phyloP scores from a whole-genome alignment of 2,888 invertebrate genomes.

The Orthosia cruda region DNA sequence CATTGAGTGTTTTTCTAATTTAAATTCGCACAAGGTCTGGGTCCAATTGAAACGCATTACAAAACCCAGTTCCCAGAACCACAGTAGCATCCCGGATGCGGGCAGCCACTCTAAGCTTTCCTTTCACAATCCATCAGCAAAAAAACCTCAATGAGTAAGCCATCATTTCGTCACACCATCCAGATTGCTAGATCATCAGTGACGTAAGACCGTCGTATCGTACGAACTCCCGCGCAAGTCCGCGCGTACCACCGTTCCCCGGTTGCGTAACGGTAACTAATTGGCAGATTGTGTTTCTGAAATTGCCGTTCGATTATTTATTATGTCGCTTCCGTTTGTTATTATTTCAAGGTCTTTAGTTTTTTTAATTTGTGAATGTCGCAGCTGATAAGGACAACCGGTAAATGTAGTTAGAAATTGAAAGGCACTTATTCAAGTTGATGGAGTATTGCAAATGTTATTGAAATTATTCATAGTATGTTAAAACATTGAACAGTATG shows the following conservation, averaged over 20 bases:
- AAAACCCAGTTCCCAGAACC: conserved; percentile 25
- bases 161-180: conserved; percentile 49
- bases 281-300: conserved; percentile 62
- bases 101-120: not conserved
- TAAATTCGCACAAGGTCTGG: conserved; percentile 27
- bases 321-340: conserved; percentile 60
- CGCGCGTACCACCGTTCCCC: conserved; percentile 43
- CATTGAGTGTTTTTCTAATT: conserved; percentile 3
- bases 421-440: conserved; percentile 20
- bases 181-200: conserved; percentile 56
- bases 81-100: conserved; percentile 37
- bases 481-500: conserved; percentile 23
- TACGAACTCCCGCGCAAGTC: conserved; percentile 54
- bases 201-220: conserved; percentile 50
- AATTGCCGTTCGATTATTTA: conserved; percentile 57
- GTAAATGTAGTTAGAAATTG: conserved; percentile 32
- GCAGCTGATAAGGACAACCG: conserved; percentile 41
- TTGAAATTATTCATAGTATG: conserved; percentile 40
- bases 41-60: conserved; percentile 2
- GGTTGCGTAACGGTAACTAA: conserved; percentile 67
- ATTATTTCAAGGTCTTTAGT: conserved; percentile 54
- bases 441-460: conserved; percentile 20
- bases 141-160: conserved; percentile 48
- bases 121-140: conserved; percentile 28
- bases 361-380: conserved; percentile 49